Percentiles rank a stretch among this genome's conserved stretches.
Evolutionary conservation across 1,140 invertebrate species (phyloP).

Genomic region (Augochlora pura): DNA sequence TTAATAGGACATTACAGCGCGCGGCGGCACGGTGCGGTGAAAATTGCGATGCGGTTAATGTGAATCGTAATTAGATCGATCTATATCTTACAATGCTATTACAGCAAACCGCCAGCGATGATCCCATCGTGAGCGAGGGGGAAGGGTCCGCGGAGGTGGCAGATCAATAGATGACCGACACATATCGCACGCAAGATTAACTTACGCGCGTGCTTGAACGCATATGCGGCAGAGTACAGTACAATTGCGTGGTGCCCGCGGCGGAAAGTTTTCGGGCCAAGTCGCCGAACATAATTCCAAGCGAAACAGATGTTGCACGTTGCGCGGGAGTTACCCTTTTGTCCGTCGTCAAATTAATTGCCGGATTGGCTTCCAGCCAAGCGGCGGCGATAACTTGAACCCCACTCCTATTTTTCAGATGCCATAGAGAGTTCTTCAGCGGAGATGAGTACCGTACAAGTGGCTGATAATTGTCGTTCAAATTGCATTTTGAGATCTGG

Average conservation of each 20-base stretch:
- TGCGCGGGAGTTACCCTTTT: slow-evolving; percentile 34
- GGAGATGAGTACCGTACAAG: not conserved
- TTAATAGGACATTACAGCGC: too few species aligned
- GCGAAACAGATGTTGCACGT: slow-evolving; percentile 46
- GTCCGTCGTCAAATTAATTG: slow-evolving; percentile 49
- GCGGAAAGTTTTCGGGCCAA: slow-evolving; percentile 20
- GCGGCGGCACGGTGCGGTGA: too few species aligned
- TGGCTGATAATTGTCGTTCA: not conserved
- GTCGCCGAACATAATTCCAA: slow-evolving; percentile 17
- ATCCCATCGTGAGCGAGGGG: not conserved
- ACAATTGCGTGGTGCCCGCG: not conserved
- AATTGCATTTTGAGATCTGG: not conserved
- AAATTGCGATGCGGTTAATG: too few species aligned
- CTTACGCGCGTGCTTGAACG: not conserved
- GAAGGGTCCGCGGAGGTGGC: not conserved
- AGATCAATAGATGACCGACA: slow-evolving; percentile 1
- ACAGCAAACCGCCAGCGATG: not conserved
- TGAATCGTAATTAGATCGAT: too few species aligned
- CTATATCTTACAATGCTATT: not conserved
- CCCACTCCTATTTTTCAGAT: not conserved
- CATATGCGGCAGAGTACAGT: not conserved
- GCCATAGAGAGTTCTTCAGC: not conserved
- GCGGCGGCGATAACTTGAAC: not conserved
- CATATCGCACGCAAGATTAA: not conserved
- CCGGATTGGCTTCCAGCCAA: slow-evolving; percentile 9